Conservation (phyloP, 2,888 invertebrate species). For the Timema podura region DNA sequence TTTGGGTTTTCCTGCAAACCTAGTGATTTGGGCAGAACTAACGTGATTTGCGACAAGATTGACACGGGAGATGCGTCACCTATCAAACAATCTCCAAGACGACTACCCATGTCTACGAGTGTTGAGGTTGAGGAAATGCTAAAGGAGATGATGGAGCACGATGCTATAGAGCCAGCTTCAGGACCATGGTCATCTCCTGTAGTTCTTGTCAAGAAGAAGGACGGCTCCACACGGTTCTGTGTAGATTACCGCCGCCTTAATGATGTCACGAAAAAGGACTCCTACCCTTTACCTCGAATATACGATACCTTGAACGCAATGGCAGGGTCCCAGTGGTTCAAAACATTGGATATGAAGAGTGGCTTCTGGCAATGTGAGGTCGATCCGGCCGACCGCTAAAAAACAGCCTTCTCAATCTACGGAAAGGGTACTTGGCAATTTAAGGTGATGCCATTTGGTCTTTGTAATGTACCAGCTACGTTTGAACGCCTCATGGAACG, state of each 20-base stretch:
- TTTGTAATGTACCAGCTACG: neutral
- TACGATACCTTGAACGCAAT: neutral
- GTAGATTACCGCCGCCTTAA: neutral
- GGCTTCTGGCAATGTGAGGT: neutral
- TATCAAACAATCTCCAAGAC: neutral
- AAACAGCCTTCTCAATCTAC: neutral
- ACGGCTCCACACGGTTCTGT: neutral
- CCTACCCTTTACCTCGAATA: neutral
- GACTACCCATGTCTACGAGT: neutral
- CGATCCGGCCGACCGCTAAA: neutral
- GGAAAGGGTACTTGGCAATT: neutral
- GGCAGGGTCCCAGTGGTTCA: neutral
- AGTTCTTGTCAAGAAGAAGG: conserved; percentile 3
- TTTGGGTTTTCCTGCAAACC: neutral
- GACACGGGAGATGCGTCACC: neutral
- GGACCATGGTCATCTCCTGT: neutral
- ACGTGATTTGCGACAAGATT: neutral
- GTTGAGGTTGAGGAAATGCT: neutral
- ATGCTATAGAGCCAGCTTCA: neutral
- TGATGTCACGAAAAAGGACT: neutral
- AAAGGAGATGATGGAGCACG: neutral
- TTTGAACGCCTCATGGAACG: neutral
- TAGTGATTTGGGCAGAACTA: neutral
- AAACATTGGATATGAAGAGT: neutral
- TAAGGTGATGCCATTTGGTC: neutral